Conservation (phyloP, 2,113 vertebrate species). For the Cairina moschata region DNA sequence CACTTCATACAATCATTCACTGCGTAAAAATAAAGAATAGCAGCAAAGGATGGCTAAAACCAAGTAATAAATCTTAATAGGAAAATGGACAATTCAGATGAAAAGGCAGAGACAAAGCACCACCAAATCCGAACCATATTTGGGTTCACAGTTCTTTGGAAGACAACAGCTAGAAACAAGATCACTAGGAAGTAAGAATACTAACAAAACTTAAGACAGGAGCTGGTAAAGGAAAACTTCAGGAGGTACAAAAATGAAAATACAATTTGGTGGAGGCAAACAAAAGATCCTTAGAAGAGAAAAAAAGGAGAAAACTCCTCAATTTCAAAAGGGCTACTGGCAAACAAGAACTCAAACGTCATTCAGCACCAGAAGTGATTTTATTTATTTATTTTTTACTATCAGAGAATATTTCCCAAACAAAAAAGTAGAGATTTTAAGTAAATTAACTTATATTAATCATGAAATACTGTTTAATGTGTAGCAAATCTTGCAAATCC, state of each 20-base stretch:
- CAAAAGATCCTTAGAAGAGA: not conserved
- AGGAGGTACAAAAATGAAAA: not conserved
- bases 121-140: not conserved
- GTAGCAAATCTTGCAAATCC: not conserved
- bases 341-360: not conserved
- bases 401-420: not conserved
- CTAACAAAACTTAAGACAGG: not conserved
- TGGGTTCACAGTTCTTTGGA: not conserved
- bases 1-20: not conserved
- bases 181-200: not conserved
- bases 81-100: not conserved
- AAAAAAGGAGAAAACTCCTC: not conserved
- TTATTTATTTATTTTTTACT: not conserved
- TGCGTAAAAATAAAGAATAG: not conserved
- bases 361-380: not conserved
- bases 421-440: not conserved
- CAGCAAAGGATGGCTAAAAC: accelerated
- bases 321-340: not conserved
- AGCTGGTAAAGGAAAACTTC: not conserved
- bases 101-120: not conserved
- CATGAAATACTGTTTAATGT: not conserved
- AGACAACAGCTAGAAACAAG: not conserved
- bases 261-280: not conserved
- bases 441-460: not conserved
- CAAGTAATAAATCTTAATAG: not conserved